Evolutionary conservation across 1,140 invertebrate genomes (phyloP).

Genomic region (Leptinotarsa texana): DNA sequence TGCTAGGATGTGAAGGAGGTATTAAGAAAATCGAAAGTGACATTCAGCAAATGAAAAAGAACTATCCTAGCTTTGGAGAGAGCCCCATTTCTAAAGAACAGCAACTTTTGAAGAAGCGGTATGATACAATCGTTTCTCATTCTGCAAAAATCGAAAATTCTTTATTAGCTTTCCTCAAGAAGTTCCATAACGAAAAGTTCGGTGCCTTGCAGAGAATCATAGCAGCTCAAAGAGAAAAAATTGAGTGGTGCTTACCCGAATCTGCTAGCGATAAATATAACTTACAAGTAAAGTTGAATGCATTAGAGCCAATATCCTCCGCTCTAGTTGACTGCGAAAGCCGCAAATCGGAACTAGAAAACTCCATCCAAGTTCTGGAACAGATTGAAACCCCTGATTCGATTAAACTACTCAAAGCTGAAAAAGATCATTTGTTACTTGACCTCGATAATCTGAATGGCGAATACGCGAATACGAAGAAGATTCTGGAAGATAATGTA

Average conservation of each 20-base stretch:
- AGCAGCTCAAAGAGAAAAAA: conserved; percentile 80
- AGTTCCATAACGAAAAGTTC: conserved; percentile 85
- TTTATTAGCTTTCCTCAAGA: conserved; percentile 80
- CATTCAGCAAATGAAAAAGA: conserved; percentile 71
- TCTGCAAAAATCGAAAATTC: conserved; percentile 81
- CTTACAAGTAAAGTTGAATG: conserved; percentile 86
- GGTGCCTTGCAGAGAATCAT: conserved; percentile 79
- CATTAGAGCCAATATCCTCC: conserved; percentile 75
- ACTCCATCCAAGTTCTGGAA: conserved; percentile 68
- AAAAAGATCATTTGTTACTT: conserved; percentile 66
- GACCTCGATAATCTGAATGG: conserved; percentile 72
- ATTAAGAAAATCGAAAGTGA: conserved; percentile 70
- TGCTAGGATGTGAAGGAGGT: conserved; percentile 67
- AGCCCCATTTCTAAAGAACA: conserved; percentile 79
- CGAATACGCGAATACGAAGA: conserved; percentile 70
- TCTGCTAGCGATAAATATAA: conserved; percentile 86
- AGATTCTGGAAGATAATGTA: conserved; percentile 72
- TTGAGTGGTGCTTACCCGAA: conserved; percentile 89
- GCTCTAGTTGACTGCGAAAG: conserved; percentile 71
- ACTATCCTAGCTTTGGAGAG: conserved; percentile 80
- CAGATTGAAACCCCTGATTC: conserved; percentile 71
- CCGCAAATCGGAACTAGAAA: conserved; percentile 68
- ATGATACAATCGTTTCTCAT: conserved; percentile 72
- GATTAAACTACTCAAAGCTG: conserved; percentile 64
- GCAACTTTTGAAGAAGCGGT: conserved; percentile 75